Evolutionary conservation across 2,797 vertebrate genomes (phyloP).

Genomic region (Hippopotamyrus pictus): DNA sequence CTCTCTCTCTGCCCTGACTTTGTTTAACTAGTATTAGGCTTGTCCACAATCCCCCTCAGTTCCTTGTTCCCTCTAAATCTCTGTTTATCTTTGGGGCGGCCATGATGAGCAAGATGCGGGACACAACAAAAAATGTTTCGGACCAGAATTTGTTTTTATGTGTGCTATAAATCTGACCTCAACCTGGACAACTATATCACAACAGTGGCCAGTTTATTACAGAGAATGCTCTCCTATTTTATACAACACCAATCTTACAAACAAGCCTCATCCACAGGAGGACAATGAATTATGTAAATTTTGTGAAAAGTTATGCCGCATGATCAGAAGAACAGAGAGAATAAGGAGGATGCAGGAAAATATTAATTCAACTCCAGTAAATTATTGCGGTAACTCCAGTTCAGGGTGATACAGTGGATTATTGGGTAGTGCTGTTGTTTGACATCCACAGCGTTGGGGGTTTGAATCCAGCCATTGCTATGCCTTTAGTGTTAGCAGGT

Average conservation of each 20-base stretch:
- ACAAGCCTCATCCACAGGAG: slow-evolving; percentile 2
- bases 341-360: not conserved
- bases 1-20: not conserved
- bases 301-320: slow-evolving; percentile 23
- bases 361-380: not conserved
- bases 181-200: not conserved
- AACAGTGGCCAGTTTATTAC: not conserved
- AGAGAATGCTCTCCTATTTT: not conserved
- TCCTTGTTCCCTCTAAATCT: not conserved
- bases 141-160: not conserved
- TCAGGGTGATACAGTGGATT: not conserved
- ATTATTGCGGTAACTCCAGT: not conserved
- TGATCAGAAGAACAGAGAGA: slow-evolving; percentile 8
- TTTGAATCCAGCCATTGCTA: not conserved
- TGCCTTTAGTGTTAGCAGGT: not conserved
- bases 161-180: not conserved
- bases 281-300: slow-evolving; percentile 7
- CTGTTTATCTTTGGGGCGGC: not conserved
- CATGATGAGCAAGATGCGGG: not conserved
- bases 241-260: not conserved
- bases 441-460: not conserved
- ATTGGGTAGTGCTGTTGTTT: not conserved
- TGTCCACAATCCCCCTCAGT: not conserved
- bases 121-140: not conserved
- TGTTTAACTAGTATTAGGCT: not conserved